These are phyloP conservation scores for Phalacrocorax aristotelis DNA, from an alignment of 2,113 vertebrate genomes.

Conservation along the genomic window DNA sequence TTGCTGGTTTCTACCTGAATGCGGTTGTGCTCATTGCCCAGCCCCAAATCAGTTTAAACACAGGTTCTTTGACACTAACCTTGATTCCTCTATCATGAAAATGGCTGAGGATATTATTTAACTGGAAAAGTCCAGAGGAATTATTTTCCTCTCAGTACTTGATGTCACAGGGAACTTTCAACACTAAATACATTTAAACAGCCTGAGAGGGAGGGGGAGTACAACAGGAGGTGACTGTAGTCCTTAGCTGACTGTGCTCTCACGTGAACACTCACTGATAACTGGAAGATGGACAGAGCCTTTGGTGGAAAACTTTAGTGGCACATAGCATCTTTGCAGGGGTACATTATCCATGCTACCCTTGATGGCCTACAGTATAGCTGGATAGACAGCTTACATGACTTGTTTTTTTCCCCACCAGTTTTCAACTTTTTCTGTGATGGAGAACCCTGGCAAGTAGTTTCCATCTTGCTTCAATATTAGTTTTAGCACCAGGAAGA, in stretches of 20 bases:
- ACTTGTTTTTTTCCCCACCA: background rate
- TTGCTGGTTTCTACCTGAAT: background rate
- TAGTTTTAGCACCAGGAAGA: constrained; percentile 15
- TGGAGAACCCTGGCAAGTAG: background rate
- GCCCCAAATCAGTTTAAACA: background rate
- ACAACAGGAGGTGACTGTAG: background rate
- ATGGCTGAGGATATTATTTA: background rate
- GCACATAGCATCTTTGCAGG: background rate
- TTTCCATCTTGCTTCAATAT: background rate
- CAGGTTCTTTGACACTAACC: background rate
- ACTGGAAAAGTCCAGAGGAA: background rate
- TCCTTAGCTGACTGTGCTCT: background rate
- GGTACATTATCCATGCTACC: background rate
- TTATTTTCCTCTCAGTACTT: background rate
- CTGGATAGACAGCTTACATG: background rate
- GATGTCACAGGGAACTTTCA: background rate
- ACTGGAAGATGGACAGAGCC: background rate
- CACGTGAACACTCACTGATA: background rate
- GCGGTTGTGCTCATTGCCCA: background rate
- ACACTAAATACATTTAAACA: background rate
- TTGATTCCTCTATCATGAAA: background rate
- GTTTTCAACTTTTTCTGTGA: background rate
- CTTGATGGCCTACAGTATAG: background rate
- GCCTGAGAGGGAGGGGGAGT: background rate
- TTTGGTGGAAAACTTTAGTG: background rate